Conservation (phyloP, 2,888 invertebrate genomes). For the Hetaerina titia region DNA sequence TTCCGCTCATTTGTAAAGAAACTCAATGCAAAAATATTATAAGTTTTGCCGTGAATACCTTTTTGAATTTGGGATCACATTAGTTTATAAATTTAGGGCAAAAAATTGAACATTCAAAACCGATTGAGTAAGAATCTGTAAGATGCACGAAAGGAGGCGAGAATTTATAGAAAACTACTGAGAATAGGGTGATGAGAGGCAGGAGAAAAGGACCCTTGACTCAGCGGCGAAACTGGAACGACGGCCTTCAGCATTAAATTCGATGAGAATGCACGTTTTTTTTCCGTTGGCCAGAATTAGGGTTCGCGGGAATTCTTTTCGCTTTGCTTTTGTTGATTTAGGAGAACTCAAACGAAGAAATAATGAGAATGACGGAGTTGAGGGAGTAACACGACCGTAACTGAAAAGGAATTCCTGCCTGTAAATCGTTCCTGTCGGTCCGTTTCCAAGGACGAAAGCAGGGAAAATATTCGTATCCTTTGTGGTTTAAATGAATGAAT, state of each 20-base stretch:
- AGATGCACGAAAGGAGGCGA: background rate
- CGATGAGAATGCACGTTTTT: background rate
- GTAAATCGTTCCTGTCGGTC: constrained; percentile 17
- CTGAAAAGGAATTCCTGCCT: constrained; percentile 23
- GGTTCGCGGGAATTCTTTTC: constrained; percentile 30
- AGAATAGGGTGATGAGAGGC: background rate
- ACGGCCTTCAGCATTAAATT: background rate
- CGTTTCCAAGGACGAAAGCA: constrained; percentile 29
- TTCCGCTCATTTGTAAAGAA: no score
- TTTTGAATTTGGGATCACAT: no score
- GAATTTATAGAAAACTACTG: background rate
- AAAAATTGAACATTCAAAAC: background rate
- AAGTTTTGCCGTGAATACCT: no score
- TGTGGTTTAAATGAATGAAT: constrained; percentile 6
- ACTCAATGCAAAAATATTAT: no score
- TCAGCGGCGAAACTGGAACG: background rate
- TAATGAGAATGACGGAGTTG: constrained; percentile 42
- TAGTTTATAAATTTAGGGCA: no score
- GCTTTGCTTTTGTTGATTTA: constrained; percentile 46
- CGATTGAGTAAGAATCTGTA: background rate
- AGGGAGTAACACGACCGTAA: constrained; percentile 8
- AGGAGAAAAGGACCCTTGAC: background rate
- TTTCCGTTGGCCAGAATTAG: background rate
- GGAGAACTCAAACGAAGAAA: constrained; percentile 41
- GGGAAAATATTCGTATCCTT: constrained; percentile 19